Evolutionary conservation across 2,888 invertebrate species (phyloP).

Genomic region (Ctenicera cuprea): DNA sequence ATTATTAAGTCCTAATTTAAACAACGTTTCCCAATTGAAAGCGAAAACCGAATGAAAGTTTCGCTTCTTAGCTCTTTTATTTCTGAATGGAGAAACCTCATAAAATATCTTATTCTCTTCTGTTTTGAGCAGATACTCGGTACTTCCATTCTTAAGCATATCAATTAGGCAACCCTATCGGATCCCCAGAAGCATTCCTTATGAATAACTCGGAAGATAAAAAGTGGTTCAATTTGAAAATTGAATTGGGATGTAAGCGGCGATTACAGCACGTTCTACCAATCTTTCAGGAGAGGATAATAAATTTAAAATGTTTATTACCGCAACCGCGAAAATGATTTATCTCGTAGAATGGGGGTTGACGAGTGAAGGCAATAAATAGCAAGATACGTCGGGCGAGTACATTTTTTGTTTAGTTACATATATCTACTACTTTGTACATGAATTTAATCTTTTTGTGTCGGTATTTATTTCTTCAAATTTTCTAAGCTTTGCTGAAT

Average conservation of each 20-base stretch:
- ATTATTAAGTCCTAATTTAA: too few relatives aligned
- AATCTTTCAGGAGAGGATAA: slow-evolving; percentile 16
- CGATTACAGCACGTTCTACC: slow-evolving; percentile 23
- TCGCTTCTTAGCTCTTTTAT: too few relatives aligned
- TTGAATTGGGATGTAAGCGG: slow-evolving; percentile 27
- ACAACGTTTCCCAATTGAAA: too few relatives aligned
- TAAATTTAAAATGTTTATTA: slow-evolving; percentile 32
- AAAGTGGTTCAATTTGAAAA: slow-evolving; percentile 20
- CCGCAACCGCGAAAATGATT: slow-evolving; percentile 26
- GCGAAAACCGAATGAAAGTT: too few relatives aligned
- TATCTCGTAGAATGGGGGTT: slow-evolving; percentile 6
- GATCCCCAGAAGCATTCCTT: background rate
- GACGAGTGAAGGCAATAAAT: slow-evolving; percentile 28
- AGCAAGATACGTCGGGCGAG: slow-evolving; percentile 9
- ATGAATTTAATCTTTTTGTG: slow-evolving; percentile 13
- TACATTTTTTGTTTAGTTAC: background rate
- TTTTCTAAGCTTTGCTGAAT: background rate
- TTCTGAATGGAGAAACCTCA: too few relatives aligned
- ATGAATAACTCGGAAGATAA: slow-evolving; percentile 5
- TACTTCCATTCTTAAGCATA: background rate
- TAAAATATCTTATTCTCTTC: too few relatives aligned
- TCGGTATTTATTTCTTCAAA: too few relatives aligned
- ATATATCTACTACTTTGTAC: background rate
- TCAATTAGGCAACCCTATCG: background rate
- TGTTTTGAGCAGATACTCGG: too few relatives aligned